A percentile compares a stretch with the other conserved stretches of the same genome.
phyloP scores from a whole-genome alignment of 2,888 invertebrate species.

The Cheilosia urbana region DNA sequence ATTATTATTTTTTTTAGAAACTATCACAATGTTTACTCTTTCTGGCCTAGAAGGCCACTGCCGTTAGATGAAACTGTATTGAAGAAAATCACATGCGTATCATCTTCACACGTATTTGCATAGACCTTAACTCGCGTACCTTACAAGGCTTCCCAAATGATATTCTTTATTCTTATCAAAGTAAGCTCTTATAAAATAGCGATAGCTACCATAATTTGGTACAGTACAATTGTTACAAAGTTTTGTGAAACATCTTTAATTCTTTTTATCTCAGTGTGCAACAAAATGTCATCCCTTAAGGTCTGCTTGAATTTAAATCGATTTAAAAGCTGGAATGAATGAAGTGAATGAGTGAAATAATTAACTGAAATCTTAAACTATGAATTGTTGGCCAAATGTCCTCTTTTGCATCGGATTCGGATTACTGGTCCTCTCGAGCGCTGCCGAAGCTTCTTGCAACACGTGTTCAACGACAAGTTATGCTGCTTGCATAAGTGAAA shows the following conservation, averaged over 20 bases:
- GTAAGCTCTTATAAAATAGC: not conserved
- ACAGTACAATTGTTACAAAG: too few relatives aligned
- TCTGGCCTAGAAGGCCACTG: too few relatives aligned
- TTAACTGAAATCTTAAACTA: too few relatives aligned
- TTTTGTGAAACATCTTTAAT: not conserved
- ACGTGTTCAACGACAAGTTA: not conserved
- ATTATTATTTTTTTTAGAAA: too few relatives aligned
- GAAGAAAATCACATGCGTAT: not conserved
- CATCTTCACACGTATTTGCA: not conserved
- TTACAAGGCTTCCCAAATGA: not conserved
- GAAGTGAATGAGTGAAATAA: too few relatives aligned
- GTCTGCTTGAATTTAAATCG: not conserved
- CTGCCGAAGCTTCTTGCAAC: not conserved
- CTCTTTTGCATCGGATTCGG: not conserved
- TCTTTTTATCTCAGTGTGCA: not conserved
- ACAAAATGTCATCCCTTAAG: not conserved
- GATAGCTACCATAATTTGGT: not conserved
- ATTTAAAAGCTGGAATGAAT: not conserved
- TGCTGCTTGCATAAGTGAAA: not conserved
- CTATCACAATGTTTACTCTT: too few relatives aligned
- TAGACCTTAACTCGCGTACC: not conserved
- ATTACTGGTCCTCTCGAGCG: not conserved
- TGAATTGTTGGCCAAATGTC: not conserved
- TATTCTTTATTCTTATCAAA: not conserved
- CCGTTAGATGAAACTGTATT: too few relatives aligned